Percentiles rank a stretch among this genome's conserved stretches.
Conservation (phyloP, 2,888 invertebrate genomes). For the Pegoplata infirma region DNA sequence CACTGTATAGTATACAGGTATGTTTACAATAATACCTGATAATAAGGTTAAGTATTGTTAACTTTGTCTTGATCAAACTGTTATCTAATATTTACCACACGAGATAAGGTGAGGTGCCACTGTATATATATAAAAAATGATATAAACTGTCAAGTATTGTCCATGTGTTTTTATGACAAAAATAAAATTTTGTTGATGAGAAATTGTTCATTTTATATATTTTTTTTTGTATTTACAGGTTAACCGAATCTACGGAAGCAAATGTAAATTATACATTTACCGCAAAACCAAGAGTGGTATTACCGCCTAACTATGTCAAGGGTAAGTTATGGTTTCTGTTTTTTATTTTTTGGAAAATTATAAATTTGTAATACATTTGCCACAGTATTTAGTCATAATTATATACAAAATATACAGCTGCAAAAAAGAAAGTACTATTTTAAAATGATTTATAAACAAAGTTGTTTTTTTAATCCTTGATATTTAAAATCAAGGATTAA, state of each 20-base stretch:
- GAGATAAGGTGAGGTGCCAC: no score
- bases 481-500: background rate
- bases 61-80: no score
- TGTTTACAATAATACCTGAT: no score
- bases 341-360: background rate
- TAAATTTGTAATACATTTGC: background rate
- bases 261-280: slow-evolving; percentile 81
- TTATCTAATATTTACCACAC: no score
- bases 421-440: background rate
- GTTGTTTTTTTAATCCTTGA: background rate
- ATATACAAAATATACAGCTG: background rate
- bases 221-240: slow-evolving; percentile 69
- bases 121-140: background rate
- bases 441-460: background rate
- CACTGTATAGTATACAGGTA: no score
- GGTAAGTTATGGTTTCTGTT: slow-evolving; percentile 78
- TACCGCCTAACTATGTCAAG: slow-evolving; percentile 87
- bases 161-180: background rate
- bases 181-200: background rate
- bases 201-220: background rate
- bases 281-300: slow-evolving; percentile 83
- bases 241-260: slow-evolving; percentile 77
- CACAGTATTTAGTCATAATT: background rate
- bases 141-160: background rate
- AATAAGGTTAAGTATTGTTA: no score